These are phyloP conservation scores for Holothuria glaberrima DNA, from an alignment of 35 echinoderm and acorn worm genomes.

Conservation along the genomic window DNA sequence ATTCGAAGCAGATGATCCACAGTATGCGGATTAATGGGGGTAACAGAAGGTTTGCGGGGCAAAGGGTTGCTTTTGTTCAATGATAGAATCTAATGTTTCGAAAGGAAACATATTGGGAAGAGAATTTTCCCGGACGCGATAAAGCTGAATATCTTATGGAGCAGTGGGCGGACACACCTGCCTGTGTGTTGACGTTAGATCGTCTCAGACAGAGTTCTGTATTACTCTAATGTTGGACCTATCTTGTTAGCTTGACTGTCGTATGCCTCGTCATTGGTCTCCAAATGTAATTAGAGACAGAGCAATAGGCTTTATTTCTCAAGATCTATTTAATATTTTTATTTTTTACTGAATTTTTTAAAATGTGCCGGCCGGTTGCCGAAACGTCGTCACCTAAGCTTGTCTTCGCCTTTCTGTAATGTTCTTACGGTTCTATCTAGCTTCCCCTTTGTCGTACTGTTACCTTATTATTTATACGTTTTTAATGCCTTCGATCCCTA, in stretches of 20 bases:
- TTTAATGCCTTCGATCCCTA: constrained; percentile 78
- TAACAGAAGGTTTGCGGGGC: constrained; percentile 47
- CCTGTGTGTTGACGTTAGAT: constrained; percentile 18
- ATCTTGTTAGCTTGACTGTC: constrained; percentile 10
- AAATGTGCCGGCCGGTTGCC: constrained; percentile 59
- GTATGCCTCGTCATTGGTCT: constrained; percentile 43
- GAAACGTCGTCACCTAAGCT: constrained; percentile 33
- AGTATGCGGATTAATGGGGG: constrained; percentile 11
- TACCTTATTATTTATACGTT: constrained; percentile 87
- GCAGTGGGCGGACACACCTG: constrained; percentile 36
- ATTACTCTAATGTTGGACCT: neutral
- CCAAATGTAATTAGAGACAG: constrained; percentile 55
- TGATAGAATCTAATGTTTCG: constrained; percentile 52
- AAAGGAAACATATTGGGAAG: constrained; percentile 38
- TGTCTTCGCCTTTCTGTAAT: constrained; percentile 15
- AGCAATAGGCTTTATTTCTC: constrained; percentile 11
- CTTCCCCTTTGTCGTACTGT: constrained; percentile 64
- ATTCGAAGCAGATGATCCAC: neutral
- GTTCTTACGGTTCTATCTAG: constrained; percentile 4
- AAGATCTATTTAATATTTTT: constrained; percentile 47
- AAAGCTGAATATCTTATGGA: constrained; percentile 36
- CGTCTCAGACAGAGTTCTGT: neutral
- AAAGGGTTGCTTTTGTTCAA: constrained; percentile 32
- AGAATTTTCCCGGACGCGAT: neutral
- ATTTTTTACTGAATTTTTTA: constrained; percentile 23